Base-by-base conservation (phyloP, 2,888 invertebrate species). In the Lithosia quadra region DNA sequence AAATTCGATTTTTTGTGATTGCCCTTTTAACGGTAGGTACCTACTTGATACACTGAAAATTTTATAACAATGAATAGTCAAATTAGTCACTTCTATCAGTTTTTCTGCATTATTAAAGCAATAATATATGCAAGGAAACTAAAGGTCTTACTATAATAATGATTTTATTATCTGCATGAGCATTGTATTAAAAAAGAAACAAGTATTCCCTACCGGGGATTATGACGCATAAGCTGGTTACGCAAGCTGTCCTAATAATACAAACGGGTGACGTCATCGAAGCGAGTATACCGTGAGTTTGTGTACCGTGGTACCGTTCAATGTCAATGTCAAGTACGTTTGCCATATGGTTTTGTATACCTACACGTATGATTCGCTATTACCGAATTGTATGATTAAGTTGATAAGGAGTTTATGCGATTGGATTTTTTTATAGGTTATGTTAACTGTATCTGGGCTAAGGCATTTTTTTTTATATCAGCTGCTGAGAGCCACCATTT, bases 291-390 rank as follows among this genome's bases (percentile, higher is more conserved):
- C 53, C 66, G 71, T 73, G 83, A 79, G 67, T 74, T 74, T 59
- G 73, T 63, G 63, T 67, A 71, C 67, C 73, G 77, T 76, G 64
- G 79, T 81, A 81, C 73, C 64, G 28, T 72, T 59, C 80, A 87
- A 80, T 82, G 84, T 88, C 88, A 88, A 86, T 87, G 88, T 82
- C 88, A 86, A 84, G 88, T 81, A 63, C 82, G 78, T 73, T 68
- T 60, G 68, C 69, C 71, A 77, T 71, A 79, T 74, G 63, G 77
- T 65, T 67, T 77, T 72, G 60, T 74, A 65, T 79, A 74, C 69
- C 78, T 76, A 80, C 69, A 79, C 78, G 78, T 74, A 72, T 83
- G 82, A 78, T 71, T 80, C 79, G 34, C 36, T 71, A 49, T 65
- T 65, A 70, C 71, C 71, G 73, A 80, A 82, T 71, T 76, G 72